These are phyloP conservation scores for Spodoptera littoralis DNA, from an alignment of 2,888 invertebrate species.

Conservation along the genomic window DNA sequence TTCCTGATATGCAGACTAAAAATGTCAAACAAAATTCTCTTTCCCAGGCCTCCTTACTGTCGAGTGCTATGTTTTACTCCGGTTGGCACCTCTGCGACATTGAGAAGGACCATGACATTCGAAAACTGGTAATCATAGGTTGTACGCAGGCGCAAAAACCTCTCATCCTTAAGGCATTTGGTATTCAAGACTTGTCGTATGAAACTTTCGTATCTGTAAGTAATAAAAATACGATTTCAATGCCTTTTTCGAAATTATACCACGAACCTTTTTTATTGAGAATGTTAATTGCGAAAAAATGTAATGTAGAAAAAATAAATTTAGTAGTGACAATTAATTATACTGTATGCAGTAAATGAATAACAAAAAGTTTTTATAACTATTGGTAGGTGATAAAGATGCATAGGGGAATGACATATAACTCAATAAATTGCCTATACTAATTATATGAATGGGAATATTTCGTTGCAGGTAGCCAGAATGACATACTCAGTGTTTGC, in stretches of 20 bases:
- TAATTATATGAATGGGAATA: too few species aligned
- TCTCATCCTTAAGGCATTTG: slow-evolving; percentile 83
- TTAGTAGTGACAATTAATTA: too few species aligned
- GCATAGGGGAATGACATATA: too few species aligned
- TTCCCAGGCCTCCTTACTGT: slow-evolving; percentile 77
- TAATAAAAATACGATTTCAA: slow-evolving; percentile 11
- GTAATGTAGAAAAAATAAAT: too few species aligned
- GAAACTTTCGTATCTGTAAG: slow-evolving; percentile 82
- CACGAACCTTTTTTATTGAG: neutral
- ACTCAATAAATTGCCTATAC: too few species aligned
- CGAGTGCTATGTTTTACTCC: slow-evolving; percentile 77
- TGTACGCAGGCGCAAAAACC: slow-evolving; percentile 84
- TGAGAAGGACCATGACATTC: slow-evolving; percentile 67
- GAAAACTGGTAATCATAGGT: slow-evolving; percentile 76
- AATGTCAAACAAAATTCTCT: neutral
- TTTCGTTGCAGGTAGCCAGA: slow-evolving; percentile 74
- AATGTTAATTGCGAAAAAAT: neutral
- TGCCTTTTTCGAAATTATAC: neutral
- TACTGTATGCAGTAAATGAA: too few species aligned
- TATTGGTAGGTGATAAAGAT: too few species aligned
- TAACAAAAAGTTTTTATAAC: too few species aligned
- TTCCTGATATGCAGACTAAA: too few species aligned
- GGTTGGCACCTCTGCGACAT: slow-evolving; percentile 77
- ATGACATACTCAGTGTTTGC: slow-evolving; percentile 83
- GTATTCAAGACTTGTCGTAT: slow-evolving; percentile 82